Evolutionary conservation across 2,888 invertebrate genomes (phyloP).

Genomic region (Volucella inflata): DNA sequence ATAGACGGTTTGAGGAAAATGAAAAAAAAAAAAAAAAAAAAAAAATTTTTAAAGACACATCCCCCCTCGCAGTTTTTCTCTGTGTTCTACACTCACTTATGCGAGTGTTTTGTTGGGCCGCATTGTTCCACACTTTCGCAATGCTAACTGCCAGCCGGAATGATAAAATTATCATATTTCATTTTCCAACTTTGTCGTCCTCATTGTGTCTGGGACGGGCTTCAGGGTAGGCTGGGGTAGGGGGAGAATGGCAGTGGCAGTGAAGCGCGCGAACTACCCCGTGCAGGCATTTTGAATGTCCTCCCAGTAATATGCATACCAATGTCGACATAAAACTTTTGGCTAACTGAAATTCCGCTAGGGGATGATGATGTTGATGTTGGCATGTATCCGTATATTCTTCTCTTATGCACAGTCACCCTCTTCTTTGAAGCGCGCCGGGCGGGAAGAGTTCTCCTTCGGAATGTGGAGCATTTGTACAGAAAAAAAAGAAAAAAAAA

Average conservation of each 20-base stretch:
- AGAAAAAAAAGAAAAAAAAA: conserved; percentile 15
- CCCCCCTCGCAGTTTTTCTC: neutral
- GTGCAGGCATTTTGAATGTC: conserved; percentile 62
- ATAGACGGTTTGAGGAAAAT: too few species aligned
- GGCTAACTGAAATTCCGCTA: conserved; percentile 75
- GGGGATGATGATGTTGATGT: conserved; percentile 74
- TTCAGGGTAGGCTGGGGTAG: neutral
- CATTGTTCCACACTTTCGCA: conserved; percentile 73
- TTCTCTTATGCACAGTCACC: conserved; percentile 13
- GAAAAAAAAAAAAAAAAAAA: too few species aligned
- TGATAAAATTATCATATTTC: conserved; percentile 76
- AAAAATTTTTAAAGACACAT: neutral
- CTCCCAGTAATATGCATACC: conserved; percentile 72
- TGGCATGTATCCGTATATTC: conserved; percentile 55
- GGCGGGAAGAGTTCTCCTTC: conserved; percentile 52
- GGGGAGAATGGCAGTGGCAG: conserved; percentile 22
- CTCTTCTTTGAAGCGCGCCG: conserved; percentile 40
- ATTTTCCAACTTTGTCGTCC: conserved; percentile 75
- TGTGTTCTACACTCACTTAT: conserved; percentile 30
- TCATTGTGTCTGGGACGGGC: conserved; percentile 15
- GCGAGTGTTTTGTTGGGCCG: conserved; percentile 68
- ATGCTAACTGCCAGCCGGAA: conserved; percentile 71
- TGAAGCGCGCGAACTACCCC: conserved; percentile 57
- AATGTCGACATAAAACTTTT: conserved; percentile 76
- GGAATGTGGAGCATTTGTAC: conserved; percentile 66